Evolutionary conservation across 2,888 invertebrate genomes (phyloP), one percentile per base, ranked within the genome.

Genomic region (Dione juno): DNA sequence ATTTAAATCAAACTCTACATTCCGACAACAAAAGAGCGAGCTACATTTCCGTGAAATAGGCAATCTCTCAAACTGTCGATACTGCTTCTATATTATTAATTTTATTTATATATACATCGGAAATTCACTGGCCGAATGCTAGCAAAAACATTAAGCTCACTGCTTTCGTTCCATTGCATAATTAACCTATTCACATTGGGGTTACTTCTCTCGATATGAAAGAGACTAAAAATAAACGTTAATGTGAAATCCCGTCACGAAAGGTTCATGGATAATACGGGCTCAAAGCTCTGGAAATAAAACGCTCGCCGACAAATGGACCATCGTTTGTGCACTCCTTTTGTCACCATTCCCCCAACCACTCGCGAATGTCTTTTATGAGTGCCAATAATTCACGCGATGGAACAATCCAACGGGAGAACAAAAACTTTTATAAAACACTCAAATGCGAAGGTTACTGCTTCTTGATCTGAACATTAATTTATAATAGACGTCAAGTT

Each of bases 291-390:
- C 61, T 72, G 71, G 67, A 72, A 71, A 74, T 72, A 75, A 75
- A 72, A 75, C 70, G 74, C 77, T 77, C 76, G 70, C 76, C 78
- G 82, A 82, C 81, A 82, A 84, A 84, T 82, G 80, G 79, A 79
- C 79, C 76, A 75, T 75, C 77, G 78, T 78, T 79, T 79, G 75
- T 78, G 77, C 79, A 77, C 74, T 71, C 66, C 73, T 77, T 74
- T 76, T 77, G 77, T 78, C 73, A 67, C 71, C 71, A 72, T 66
- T 72, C 70, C 77, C 74, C 74, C 76, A 70, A 72, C 71, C 75
- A 72, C 76, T 75, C 71, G 73, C 75, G 76, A 77, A 78, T 76
- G 79, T 77, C 77, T 76, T 76, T 28, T 77, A 75, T 77, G 76
- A 76, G 71, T 72, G 68, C 74, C 72, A 75, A 73, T 75, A 76